Evolutionary conservation across 2,797 vertebrate genomes (phyloP).

Genomic region (Triplophysa bombifrons): DNA sequence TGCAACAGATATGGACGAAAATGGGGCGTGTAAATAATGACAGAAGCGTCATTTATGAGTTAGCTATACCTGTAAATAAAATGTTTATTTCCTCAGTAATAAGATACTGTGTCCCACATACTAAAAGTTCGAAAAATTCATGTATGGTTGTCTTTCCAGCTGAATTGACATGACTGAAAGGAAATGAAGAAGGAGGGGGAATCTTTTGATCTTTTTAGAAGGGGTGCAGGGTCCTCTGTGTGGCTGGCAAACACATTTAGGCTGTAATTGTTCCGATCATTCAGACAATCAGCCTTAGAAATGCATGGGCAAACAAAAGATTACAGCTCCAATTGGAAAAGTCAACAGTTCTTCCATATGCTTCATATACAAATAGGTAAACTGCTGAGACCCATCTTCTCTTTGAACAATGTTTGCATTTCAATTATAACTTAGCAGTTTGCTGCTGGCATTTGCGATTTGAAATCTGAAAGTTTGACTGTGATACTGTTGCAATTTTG

Average conservation of each 20-base stretch:
- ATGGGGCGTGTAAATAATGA: neutral
- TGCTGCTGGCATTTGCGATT: slow-evolving; percentile 52
- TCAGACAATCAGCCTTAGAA: slow-evolving; percentile 77
- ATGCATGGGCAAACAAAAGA: slow-evolving; percentile 80
- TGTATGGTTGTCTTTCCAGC: slow-evolving; percentile 79
- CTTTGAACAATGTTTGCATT: slow-evolving; percentile 77
- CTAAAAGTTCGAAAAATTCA: slow-evolving; percentile 69
- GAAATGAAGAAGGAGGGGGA: slow-evolving; percentile 73
- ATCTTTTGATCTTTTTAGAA: slow-evolving; percentile 80
- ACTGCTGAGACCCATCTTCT: slow-evolving; percentile 64
- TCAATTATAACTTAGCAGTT: slow-evolving; percentile 65
- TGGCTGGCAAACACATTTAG: slow-evolving; percentile 83
- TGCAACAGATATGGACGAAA: neutral
- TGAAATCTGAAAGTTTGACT: neutral
- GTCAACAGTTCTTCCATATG: slow-evolving; percentile 77
- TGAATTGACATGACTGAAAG: slow-evolving; percentile 78
- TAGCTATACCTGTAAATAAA: slow-evolving; percentile 63
- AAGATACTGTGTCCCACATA: slow-evolving; percentile 63
- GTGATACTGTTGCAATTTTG: neutral
- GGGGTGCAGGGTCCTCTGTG: slow-evolving; percentile 62
- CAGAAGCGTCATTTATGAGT: neutral
- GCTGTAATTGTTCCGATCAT: slow-evolving; percentile 80
- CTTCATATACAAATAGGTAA: slow-evolving; percentile 73
- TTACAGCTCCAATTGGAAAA: slow-evolving; percentile 81
- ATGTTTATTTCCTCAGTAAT: slow-evolving; percentile 70